Conservation (phyloP, 2,888 invertebrate genomes). For the Andrena bicolor region DNA sequence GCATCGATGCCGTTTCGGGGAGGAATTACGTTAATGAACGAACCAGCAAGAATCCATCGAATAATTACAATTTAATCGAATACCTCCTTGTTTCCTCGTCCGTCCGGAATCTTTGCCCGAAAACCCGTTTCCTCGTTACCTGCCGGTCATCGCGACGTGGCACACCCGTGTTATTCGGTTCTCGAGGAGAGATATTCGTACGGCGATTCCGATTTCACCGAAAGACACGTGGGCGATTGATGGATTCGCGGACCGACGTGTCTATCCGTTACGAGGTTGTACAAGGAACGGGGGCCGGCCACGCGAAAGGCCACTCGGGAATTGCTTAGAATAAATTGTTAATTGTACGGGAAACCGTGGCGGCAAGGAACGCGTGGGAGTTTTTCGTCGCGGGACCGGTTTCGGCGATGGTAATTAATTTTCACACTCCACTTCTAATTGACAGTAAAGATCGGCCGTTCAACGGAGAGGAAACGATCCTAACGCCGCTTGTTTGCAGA, state of each 20-base stretch:
- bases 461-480: conserved; percentile 3
- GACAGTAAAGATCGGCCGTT: conserved; percentile 19
- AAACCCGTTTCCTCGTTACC: conserved; percentile 23
- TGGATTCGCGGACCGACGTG: conserved; percentile 52
- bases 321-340: conserved; percentile 59
- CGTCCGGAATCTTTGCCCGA: background rate
- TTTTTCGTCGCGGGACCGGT: conserved; percentile 51
- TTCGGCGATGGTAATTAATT: conserved; percentile 65
- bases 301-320: conserved; percentile 45
- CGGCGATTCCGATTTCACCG: conserved; percentile 31
- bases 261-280: conserved; percentile 44
- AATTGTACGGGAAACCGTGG: conserved; percentile 54
- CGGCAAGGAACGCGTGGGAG: conserved; percentile 53
- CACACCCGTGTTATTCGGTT: background rate
- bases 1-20: conserved; percentile 1
- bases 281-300: conserved; percentile 1
- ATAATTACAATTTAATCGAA: conserved; percentile 34
- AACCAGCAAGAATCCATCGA: background rate
- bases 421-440: conserved; percentile 54
- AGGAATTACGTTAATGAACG: conserved; percentile 30
- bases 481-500: conserved; percentile 33
- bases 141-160: background rate
- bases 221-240: conserved; percentile 57
- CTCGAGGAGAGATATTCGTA: conserved; percentile 14
- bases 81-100: background rate